These are phyloP conservation scores for Lepidostoma basale DNA, from an alignment of 1,140 invertebrate species.

Conservation along the genomic window DNA sequence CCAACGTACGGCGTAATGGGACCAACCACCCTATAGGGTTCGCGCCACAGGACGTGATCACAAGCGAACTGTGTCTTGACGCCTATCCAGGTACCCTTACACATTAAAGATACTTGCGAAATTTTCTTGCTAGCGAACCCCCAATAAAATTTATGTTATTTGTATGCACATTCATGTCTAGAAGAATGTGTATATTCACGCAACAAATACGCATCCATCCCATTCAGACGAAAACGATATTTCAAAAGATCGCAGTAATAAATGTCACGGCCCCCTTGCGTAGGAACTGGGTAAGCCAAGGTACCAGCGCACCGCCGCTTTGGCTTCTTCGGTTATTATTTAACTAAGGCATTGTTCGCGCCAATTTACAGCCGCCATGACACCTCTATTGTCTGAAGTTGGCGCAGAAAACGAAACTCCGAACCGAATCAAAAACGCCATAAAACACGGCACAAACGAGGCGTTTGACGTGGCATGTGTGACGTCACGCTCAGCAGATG, in stretches of 20 bases:
- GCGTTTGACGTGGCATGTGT: neutral
- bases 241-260: conserved; percentile 4
- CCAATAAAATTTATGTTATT: no score
- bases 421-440: conserved; percentile 7
- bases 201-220: neutral
- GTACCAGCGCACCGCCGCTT: neutral
- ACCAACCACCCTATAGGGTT: no score
- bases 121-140: no score
- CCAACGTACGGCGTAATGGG: no score
- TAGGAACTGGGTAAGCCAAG: neutral
- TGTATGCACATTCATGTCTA: no score
- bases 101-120: no score
- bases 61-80: no score
- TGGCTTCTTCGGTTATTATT: neutral
- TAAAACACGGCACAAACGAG: neutral
- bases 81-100: no score
- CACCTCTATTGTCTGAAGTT: conserved; percentile 17
- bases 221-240: conserved; percentile 12
- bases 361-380: conserved; percentile 13
- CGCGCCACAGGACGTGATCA: no score
- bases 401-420: conserved; percentile 4
- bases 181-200: neutral
- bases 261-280: conserved; percentile 21
- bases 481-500: neutral
- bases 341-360: conserved; percentile 17